Percentiles rank a stretch among this genome's conserved stretches.
Evolutionary conservation across 2,888 invertebrate species (phyloP).

Genomic region (Sarcophaga subvicina): DNA sequence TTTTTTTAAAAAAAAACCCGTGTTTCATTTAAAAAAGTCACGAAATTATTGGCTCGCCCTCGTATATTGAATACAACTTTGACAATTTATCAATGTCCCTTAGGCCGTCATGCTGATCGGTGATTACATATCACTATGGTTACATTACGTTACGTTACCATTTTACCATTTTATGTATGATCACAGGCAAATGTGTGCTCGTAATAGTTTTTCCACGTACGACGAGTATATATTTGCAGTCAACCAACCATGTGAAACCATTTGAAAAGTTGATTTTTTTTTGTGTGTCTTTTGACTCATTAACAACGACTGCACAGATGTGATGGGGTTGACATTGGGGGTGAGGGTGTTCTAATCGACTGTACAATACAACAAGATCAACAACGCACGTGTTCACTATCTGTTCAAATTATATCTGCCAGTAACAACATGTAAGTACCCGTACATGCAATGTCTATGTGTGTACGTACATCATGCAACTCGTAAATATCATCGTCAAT

Average conservation of each 20-base stretch:
- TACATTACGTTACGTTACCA: conserved; percentile 21
- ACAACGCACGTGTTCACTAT: conserved; percentile 63
- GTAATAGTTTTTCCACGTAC: conserved; percentile 37
- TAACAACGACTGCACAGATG: conserved; percentile 12
- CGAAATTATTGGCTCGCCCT: neutral
- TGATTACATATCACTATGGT: conserved; percentile 54
- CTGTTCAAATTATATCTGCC: neutral
- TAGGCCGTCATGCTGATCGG: neutral
- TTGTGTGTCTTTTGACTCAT: neutral
- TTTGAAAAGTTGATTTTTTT: conserved; percentile 37
- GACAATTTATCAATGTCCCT: conserved; percentile 43
- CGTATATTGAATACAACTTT: neutral
- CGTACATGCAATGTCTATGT: neutral
- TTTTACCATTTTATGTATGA: conserved; percentile 20
- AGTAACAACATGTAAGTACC: neutral
- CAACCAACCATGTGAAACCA: conserved; percentile 66
- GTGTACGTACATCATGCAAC: no score
- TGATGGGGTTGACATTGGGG: conserved; percentile 13
- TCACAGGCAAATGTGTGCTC: conserved; percentile 39
- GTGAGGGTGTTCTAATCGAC: conserved; percentile 23
- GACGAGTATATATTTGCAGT: conserved; percentile 8
- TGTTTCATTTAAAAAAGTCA: neutral
- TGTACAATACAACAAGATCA: conserved; percentile 1
- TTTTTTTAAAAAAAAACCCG: neutral
- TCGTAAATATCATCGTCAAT: no score